phyloP scores from a whole-genome alignment of 2,888 invertebrate genomes.

The Cerceris ruficornis region DNA sequence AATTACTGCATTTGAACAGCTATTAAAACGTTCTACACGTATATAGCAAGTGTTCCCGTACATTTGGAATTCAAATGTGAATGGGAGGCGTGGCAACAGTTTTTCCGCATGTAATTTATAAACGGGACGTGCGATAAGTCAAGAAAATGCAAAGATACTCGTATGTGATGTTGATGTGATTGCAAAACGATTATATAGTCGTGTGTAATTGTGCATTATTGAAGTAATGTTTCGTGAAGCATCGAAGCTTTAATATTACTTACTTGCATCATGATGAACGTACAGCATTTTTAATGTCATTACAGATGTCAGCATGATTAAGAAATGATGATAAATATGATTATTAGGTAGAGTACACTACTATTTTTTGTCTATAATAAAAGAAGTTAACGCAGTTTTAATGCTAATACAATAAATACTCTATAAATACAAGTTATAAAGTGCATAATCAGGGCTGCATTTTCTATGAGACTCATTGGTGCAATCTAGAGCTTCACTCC shows the following conservation, averaged over 20 bases:
- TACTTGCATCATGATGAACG: not conserved
- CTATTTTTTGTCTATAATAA: too few species aligned
- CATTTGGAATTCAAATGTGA: not conserved
- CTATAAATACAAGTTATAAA: too few species aligned
- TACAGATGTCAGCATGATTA: not conserved
- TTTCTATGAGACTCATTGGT: too few species aligned
- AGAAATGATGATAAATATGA: not conserved
- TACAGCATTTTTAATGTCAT: too few species aligned
- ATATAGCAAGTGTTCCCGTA: not conserved
- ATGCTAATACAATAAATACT: too few species aligned
- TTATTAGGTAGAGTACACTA: not conserved
- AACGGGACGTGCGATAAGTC: not conserved
- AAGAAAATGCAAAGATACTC: not conserved
- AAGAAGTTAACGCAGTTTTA: too few species aligned
- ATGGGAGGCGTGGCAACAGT: constrained; percentile 1
- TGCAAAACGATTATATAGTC: too few species aligned
- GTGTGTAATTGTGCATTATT: too few species aligned
- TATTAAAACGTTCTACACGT: not conserved
- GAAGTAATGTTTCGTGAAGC: too few species aligned
- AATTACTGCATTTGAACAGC: not conserved
- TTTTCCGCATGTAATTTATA: not conserved
- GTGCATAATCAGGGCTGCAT: too few species aligned
- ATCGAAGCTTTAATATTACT: not conserved
- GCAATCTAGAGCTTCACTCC: too few species aligned
- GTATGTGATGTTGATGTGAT: too few species aligned